These are phyloP conservation scores for Nymphalis io DNA, from an alignment of 1,140 invertebrate species.

Conservation along the genomic window DNA sequence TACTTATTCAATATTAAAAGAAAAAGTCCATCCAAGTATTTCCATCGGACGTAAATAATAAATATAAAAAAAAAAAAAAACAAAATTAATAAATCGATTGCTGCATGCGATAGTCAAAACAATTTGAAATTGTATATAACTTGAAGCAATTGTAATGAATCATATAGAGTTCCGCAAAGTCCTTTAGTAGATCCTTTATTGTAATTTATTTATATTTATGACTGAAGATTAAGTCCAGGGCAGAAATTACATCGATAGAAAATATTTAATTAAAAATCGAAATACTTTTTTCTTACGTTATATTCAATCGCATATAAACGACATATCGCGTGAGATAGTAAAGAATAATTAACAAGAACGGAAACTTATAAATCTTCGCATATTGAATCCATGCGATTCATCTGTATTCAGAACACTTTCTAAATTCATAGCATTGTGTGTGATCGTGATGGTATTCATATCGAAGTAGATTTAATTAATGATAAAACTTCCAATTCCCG, in stretches of 20 bases:
- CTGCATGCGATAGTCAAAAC: neutral
- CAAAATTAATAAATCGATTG: neutral
- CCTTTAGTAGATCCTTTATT: neutral
- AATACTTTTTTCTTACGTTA: conserved; percentile 12
- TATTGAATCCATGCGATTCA: conserved; percentile 20
- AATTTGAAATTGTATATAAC: neutral
- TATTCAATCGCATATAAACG: neutral
- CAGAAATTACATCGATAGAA: neutral
- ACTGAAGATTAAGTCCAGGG: neutral
- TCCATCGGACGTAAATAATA: neutral
- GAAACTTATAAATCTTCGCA: conserved; percentile 17
- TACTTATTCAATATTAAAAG: conserved; percentile 4
- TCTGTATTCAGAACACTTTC: conserved; percentile 29
- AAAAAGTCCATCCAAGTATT: neutral
- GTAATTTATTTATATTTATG: neutral
- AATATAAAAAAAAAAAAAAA: no score
- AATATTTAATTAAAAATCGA: neutral
- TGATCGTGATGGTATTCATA: conserved; percentile 17
- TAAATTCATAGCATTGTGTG: conserved; percentile 35
- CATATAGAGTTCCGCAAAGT: neutral
- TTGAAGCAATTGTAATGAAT: neutral
- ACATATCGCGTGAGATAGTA: conserved; percentile 15
- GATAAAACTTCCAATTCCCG: neutral
- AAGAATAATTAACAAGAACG: conserved; percentile 26
- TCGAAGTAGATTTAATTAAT: conserved; percentile 17